These are phyloP conservation scores for Ectemnius cavifrons DNA, from an alignment of 2,888 invertebrate genomes.

Conservation along the genomic window DNA sequence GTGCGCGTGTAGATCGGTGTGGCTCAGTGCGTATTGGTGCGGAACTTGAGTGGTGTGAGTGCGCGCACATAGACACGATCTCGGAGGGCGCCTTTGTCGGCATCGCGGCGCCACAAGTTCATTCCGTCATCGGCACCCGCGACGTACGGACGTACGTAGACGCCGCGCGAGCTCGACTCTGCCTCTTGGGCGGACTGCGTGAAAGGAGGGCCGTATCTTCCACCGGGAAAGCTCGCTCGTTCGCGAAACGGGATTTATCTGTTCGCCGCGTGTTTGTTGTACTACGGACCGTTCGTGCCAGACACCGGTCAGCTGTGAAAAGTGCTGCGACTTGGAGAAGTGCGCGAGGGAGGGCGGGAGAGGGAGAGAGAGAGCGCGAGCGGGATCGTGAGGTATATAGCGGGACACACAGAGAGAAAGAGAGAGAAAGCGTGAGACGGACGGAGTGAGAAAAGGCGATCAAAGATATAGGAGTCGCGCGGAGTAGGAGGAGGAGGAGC, in stretches of 20 bases:
- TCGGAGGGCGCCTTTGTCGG: slow-evolving; percentile 65
- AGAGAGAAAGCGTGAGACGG: slow-evolving; percentile 33
- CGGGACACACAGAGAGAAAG: slow-evolving; percentile 31
- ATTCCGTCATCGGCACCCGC: slow-evolving; percentile 72
- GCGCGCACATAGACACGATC: slow-evolving; percentile 25
- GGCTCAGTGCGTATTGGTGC: slow-evolving; percentile 26
- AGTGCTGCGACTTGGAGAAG: slow-evolving; percentile 15
- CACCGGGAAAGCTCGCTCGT: background rate
- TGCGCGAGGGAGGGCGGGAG: slow-evolving; percentile 7
- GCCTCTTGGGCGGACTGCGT: slow-evolving; percentile 51
- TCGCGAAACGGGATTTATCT: background rate
- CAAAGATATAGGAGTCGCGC: slow-evolving; percentile 29
- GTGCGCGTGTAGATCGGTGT: slow-evolving; percentile 46
- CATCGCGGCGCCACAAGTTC: slow-evolving; percentile 72
- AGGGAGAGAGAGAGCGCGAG: slow-evolving; percentile 10
- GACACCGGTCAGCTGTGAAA: slow-evolving; percentile 17
- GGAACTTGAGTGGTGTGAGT: background rate
- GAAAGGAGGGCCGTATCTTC: slow-evolving; percentile 28
- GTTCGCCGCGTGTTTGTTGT: too few relatives aligned
- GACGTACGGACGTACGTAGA: slow-evolving; percentile 66
- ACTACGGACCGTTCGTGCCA: too few relatives aligned
- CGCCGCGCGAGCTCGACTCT: slow-evolving; percentile 42
- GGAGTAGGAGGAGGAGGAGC: slow-evolving; percentile 21
- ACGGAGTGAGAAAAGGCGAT: slow-evolving; percentile 44
- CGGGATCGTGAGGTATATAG: slow-evolving; percentile 20